phyloP scores from a whole-genome alignment of 2,797 vertebrate genomes.

The Astyanax mexicanus region DNA sequence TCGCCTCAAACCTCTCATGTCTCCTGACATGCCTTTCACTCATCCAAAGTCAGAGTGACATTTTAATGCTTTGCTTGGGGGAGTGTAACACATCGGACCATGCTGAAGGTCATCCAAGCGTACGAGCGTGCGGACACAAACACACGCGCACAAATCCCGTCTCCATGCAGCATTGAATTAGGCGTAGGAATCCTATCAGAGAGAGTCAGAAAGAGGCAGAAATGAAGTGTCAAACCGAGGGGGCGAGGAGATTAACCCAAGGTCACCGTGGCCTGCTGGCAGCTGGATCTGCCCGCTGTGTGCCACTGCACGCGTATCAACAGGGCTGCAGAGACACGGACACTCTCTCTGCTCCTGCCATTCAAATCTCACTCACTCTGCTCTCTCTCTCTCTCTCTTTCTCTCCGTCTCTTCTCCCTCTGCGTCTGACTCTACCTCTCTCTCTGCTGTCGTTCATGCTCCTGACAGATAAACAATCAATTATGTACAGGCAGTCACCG shows the following conservation, averaged over 20 bases:
- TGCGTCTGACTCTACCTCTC: constrained; percentile 7
- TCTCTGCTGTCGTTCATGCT: constrained; percentile 63
- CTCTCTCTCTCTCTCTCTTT: constrained; percentile 9
- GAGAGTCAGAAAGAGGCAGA: constrained; percentile 52
- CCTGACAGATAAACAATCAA: constrained; percentile 81
- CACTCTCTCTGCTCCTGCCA: constrained; percentile 47
- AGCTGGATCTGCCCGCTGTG: constrained; percentile 51
- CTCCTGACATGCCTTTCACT: constrained; percentile 60
- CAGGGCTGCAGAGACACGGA: constrained; percentile 50
- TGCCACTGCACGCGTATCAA: constrained; percentile 58
- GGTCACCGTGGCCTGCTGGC: constrained; percentile 66
- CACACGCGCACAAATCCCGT: not conserved
- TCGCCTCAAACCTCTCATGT: constrained; percentile 64
- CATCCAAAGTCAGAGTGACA: constrained; percentile 75
- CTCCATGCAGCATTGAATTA: constrained; percentile 24
- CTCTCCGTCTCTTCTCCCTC: not conserved
- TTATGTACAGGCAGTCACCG: constrained; percentile 77
- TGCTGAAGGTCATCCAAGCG: constrained; percentile 5
- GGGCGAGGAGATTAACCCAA: constrained; percentile 62
- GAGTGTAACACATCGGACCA: constrained; percentile 21
- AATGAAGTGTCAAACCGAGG: constrained; percentile 54
- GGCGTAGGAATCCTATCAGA: constrained; percentile 12
- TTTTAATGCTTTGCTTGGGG: constrained; percentile 67
- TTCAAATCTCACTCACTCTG: constrained; percentile 34
- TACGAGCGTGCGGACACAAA: constrained; percentile 4